Percentiles rank a stretch among this genome's conserved stretches.
phyloP scores from a whole-genome alignment of 2,113 vertebrate genomes.

The Falco punctatus region DNA sequence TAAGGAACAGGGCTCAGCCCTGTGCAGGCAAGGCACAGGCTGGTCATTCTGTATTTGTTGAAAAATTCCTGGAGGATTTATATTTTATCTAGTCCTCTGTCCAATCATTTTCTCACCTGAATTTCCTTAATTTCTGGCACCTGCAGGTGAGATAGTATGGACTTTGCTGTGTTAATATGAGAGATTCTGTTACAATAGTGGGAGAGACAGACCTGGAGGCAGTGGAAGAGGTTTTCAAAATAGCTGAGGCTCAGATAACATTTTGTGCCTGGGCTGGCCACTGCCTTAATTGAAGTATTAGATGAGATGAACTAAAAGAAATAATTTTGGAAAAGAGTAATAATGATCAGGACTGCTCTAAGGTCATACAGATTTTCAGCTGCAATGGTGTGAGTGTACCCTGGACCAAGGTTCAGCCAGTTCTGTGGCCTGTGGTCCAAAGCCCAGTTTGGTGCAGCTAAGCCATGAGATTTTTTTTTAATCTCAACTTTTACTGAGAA shows the following conservation, averaged over 20 bases:
- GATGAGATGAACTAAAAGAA: background rate
- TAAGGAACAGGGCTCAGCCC: fast-evolving
- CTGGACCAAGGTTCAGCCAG: background rate
- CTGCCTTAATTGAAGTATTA: background rate
- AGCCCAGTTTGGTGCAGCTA: background rate
- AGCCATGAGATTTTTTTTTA: background rate
- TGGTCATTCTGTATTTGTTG: background rate
- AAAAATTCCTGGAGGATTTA: background rate
- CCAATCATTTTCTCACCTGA: background rate
- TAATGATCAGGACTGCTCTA: background rate
- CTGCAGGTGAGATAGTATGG: background rate
- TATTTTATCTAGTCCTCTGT: background rate
- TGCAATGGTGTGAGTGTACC: background rate
- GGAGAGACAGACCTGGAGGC: background rate
- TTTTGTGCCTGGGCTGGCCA: background rate
- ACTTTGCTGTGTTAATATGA: background rate
- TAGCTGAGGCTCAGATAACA: background rate
- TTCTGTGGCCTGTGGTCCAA: background rate
- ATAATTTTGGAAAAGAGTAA: background rate
- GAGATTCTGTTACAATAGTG: background rate
- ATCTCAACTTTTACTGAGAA: background rate
- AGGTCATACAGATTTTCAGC: background rate
- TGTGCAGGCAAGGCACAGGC: background rate
- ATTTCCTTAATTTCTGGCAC: background rate
- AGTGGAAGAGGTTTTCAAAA: background rate